Evolutionary conservation across 1,140 invertebrate genomes (phyloP).

Genomic region (Euura saliciscinereae): DNA sequence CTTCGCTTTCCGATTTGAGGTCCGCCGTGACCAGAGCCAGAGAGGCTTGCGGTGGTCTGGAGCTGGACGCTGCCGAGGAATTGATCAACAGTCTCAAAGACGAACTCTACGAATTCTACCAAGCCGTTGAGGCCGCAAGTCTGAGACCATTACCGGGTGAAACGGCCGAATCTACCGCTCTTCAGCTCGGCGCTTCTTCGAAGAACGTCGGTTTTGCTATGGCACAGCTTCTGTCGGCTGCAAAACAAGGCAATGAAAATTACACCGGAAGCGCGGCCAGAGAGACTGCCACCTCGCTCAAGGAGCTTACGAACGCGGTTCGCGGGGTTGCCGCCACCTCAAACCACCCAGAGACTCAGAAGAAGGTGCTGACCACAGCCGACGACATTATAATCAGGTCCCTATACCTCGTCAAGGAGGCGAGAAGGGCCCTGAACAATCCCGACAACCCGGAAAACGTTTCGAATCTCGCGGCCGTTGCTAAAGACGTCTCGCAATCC

Average conservation of each 20-base stretch:
- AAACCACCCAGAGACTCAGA: conserved; percentile 67
- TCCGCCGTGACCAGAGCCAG: conserved; percentile 83
- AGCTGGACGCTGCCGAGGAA: conserved; percentile 83
- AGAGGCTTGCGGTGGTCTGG: conserved; percentile 87
- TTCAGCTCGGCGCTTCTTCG: conserved; percentile 72
- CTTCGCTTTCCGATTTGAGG: conserved; percentile 79
- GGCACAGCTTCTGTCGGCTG: conserved; percentile 85
- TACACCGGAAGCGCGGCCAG: conserved; percentile 83
- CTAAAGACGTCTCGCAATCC: conserved; percentile 68
- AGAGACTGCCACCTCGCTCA: conserved; percentile 78
- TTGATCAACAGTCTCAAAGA: conserved; percentile 79
- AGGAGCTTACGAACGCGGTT: conserved; percentile 73
- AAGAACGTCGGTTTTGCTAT: conserved; percentile 70
- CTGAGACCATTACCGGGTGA: conserved; percentile 87
- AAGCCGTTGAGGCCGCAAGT: conserved; percentile 71
- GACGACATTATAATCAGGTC: conserved; percentile 82
- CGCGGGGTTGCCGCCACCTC: conserved; percentile 74
- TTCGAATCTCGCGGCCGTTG: conserved; percentile 66
- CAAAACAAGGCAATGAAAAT: conserved; percentile 82
- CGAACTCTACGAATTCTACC: conserved; percentile 82
- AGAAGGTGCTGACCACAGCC: conserved; percentile 72
- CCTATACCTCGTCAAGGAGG: conserved; percentile 78
- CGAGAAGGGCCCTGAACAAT: conserved; percentile 70
- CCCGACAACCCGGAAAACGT: conserved; percentile 66
- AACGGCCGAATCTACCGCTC: conserved; percentile 76